Evolutionary conservation across 2,888 invertebrate species (phyloP), one percentile per base, ranked within the genome.

Genomic region (Idaea dimidiata): DNA sequence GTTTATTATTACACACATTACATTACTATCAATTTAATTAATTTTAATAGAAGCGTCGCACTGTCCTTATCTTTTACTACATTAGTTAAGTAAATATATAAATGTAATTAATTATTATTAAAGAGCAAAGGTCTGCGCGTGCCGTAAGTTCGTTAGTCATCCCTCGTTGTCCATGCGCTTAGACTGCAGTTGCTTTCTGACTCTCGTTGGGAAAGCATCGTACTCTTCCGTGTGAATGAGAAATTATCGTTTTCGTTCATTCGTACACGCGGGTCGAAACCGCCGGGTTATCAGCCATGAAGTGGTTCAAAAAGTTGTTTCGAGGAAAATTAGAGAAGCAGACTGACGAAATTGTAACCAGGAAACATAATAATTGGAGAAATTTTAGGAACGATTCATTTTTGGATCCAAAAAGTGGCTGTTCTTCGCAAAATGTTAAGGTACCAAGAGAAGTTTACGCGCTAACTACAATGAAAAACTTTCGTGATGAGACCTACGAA

Each of bases 271-370:
- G 91, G 94, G 94, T 69, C 93, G 88, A 80, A 94, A 94, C 93
- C 94, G 94, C 90, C 89, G 81, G 78, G 89, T 83, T 60, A 94
- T 94, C 72, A 84, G 92, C 75, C 89, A 94, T 94, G 94, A 94
- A 87, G 80, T 94, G 94, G 94, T 94, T 93, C 94, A 94, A 82
- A 94, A 94, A 86, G 90, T 94, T 91, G 93, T 94, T 89, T 89
- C 90, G 66, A 88, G 93, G 79, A 94, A 93, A 80, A 83, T 87
- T 71, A 90, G 94, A 62, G 93, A 94, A 78, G 83, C 88, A 33
- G 70, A 77, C 66, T 77, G 85, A 87, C 60, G 66, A 63, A 18
- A 65, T 68, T 60, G 62, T 69, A 14, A 43, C 43, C 16, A 66
- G 69, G 24, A 62, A 68, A 32, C 16, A 75, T 71, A 43, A 79